Base-by-base conservation (phyloP, 1,140 invertebrate genomes). In the Papilio glaucus region DNA sequence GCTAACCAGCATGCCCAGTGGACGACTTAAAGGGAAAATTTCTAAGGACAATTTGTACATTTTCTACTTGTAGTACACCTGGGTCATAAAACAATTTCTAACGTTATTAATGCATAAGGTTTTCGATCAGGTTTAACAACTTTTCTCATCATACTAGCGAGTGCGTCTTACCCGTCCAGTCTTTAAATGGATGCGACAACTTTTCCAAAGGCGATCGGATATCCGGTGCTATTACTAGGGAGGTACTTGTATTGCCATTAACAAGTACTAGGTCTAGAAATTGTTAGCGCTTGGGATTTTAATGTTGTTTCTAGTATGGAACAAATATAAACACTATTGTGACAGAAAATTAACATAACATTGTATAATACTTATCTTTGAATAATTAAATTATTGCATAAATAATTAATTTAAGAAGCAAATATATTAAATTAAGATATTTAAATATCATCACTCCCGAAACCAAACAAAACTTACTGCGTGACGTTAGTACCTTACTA, bases 181-280 rank as follows among this genome's bases (percentile, higher is more conserved):
- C 57, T 79, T 74, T 74, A 72, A 75, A 79, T 79, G 74, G 74
- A 76, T 61, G 15, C 29, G 63, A 76, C 72, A 57, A 65, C 78
- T 76, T 80, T 80, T 67, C 70, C 70, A 68, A 18, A 60, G 53
- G 37, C 75, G 57, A 71, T 71, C 65, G 69, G 38, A 72, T 80
- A 73, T 80, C 76, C 76, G 70, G 72, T 68, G 73, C 45, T 77
- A 72, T 69, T 65, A 38, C n/a, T 38, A 10, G 12, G 45, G 6
- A 57, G 1, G 60, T 61, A 33, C 24, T 12, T n/a, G 57, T 61
- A 33, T 42, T 67, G 29, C 38, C 33, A 65, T 61, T 61, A 61
- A 62, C 60, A 37, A 63, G n/a, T 13, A 38, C 61, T 63, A 38
- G 33, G 29, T 53, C 24, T 57, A 57, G 49, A 57, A 57, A 57